Evolutionary conservation across 1,140 invertebrate species (phyloP), one percentile per base, ranked within the genome.

Genomic region (Amyelois transitella): DNA sequence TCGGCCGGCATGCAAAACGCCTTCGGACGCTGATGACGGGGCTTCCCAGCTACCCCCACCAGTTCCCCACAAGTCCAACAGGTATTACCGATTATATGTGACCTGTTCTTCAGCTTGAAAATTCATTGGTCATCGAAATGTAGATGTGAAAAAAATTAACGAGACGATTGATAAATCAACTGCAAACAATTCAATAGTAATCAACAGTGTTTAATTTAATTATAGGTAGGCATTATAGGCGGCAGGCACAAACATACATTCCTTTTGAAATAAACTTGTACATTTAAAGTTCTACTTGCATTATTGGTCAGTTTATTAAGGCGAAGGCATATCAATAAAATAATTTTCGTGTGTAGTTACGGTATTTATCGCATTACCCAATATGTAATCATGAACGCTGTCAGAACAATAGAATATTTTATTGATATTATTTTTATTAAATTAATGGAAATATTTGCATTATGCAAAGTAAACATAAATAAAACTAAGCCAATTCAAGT

Each of bases 71-170:
- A 60, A 50, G 78, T 78, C 75, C 65, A 50, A 63, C 83, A 86
- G 81, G 83, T 86, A 86, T 85, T 79, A 67, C 69, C 38, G 45
- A 70, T 75, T 68, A 66, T 71, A 67, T 50, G 53, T 70, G 66
- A 70, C 60, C 63, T 64, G 66, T 62, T 74, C 60, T 63, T 69
- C 61, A 61, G 56, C 22, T 32, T 58, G 45, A 47, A 65, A 60
- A 38, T 38, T 6, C 32, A 38, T 14, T 38, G 32, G 17, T 14
- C 32, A 38, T 4, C 32, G 32, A 4, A 4, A 12, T 12, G n/a
- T 14, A 14, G 12, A 38, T 38, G 32, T 14, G 32, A 12, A 38
- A 38, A 38, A 38, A 38, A 38, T 38, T 38, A 32, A 38, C 32
- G 12, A 1, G n/a, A 38, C 17, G 32, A 38, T 38, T 38, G 32